Base-by-base conservation (phyloP, 2,113 vertebrate genomes). In the Patagioenas fasciata region DNA sequence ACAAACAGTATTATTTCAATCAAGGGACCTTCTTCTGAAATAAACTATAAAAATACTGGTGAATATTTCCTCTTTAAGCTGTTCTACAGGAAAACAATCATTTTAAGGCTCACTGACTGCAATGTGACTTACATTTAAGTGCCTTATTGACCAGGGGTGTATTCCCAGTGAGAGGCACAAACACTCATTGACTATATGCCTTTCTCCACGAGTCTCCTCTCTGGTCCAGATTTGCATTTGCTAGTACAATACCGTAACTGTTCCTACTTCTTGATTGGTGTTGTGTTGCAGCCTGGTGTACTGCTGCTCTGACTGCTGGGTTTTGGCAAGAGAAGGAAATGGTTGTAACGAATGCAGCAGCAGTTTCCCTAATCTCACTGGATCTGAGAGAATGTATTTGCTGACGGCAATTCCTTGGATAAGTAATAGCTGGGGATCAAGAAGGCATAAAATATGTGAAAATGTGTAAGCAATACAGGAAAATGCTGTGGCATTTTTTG, bases 61-160 rank as follows among this genome's bases (percentile, higher is more conserved):
- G 31, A 54, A 73, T 81, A 65, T 81, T 91, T 93, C 28, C 79
- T 92, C 64, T 88, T 92, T 58, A 95, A 91, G n/a, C 15, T 86
- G 13, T 82, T 95, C 48, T 81, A 93, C 72, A 51, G 57, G 80
- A 91, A 88, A 89, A 31, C 48, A 73, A 84, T 93, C 32, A 78
- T 64, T 88, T 77, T 90, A 80, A 73, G 64, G 56, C 38, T 80
- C 26, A 54, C 50, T 85, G 75, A 14, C 28, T 94, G 47, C 67
- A 83, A 15, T 47, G 38, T 56, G 50, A 74, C 26, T 91, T 88
- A 56, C 31, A 80, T 56, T 47, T 26, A 92, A 88, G 51, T 69
- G 38, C 83, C 89, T 88, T 89, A 71, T 79, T 83, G 75, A 69
- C 80, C 75, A 42, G 32, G 74, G n/a, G 64, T 74, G 8, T 56